Base-by-base conservation (phyloP, 1,140 invertebrate species). In the Laupala kohalensis region DNA sequence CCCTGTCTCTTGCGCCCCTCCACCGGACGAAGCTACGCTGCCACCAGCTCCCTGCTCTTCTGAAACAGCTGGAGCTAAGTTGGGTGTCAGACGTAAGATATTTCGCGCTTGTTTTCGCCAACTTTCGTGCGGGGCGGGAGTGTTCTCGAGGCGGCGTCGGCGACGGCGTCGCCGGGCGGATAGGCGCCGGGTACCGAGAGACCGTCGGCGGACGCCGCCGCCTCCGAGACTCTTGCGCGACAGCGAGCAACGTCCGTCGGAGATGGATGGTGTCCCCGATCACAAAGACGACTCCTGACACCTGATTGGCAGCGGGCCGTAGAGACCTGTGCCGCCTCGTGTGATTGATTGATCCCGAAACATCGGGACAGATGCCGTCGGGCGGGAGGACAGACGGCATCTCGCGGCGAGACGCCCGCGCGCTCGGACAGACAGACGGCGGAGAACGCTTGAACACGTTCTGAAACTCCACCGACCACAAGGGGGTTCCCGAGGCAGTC, bases 181-280 rank as follows among this genome's bases (percentile, higher is more conserved):
- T 2, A 25, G 15, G 15, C 67, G 25, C n/a, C 67, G 64, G 6
- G n/a, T 6, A 5, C 6, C 25, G 64, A 6, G 6, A 9, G 6
- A n/a, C 9, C 64, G n/a, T 65, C 64, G 6, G 64, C 64, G n/a
- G 25, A 23, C 64, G 23, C 64, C 64, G 64, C 64, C 64, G 25
- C 64, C 23, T 9, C 64, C 64, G 53, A 62, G 12, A 62, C 53
- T 13, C 53, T 62, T n/a, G 53, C 53, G n/a, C 53, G 12, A n/a
- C n/a, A n/a, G n/a, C n/a, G n/a, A n/a, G n/a, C n/a, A n/a, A 78
- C 79, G 80, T 79, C 79, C 78, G 80, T 81, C 23, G 63, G n/a
- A 63, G 69, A 70, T 70, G 37, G 69, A 70, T 70, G 69, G 26
- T 27, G 19, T 24, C 25, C 26, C n/a, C 26, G 69, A 25, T 64